Conservation (phyloP, 1,140 invertebrate species). For the Drosophila repleta region DNA sequence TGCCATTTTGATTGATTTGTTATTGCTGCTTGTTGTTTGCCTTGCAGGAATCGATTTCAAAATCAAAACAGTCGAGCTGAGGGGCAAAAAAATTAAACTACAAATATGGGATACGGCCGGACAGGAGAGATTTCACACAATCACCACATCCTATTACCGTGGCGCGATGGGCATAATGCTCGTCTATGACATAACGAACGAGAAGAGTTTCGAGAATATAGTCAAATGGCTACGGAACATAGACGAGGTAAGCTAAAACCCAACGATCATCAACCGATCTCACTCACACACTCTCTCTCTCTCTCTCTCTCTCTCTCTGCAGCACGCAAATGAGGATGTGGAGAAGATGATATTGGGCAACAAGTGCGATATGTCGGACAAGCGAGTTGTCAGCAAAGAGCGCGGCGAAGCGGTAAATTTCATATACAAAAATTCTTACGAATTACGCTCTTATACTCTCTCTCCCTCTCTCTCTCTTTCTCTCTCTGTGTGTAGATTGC, state of each 20-base stretch:
- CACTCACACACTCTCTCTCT: not conserved
- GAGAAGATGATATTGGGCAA: constrained; percentile 99
- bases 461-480: not conserved
- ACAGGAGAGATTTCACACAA: constrained; percentile 98
- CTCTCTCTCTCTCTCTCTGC: constrained; percentile 31
- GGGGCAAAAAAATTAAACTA: constrained; percentile 99
- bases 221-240: constrained; percentile 99
- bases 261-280: not conserved
- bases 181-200: constrained; percentile 99
- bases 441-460: not conserved
- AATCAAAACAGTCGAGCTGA: constrained; percentile 98
- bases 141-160: constrained; percentile 98
- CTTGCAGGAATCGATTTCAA: constrained; percentile 97
- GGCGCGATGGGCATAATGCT: constrained; percentile 99
- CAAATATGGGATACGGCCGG: constrained; percentile 97
- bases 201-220: constrained; percentile 99
- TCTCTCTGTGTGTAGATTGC: constrained; percentile 89
- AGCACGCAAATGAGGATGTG: constrained; percentile 99
- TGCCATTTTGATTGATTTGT: constrained; percentile 15
- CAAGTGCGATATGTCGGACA: constrained; percentile 99
- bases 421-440: not conserved
- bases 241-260: constrained; percentile 89
- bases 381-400: constrained; percentile 95
- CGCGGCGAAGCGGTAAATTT: constrained; percentile 92
- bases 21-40: constrained; percentile 8